These are phyloP conservation scores for Agrypnia vestita DNA, from an alignment of 1,140 invertebrate genomes.

Conservation along the genomic window DNA sequence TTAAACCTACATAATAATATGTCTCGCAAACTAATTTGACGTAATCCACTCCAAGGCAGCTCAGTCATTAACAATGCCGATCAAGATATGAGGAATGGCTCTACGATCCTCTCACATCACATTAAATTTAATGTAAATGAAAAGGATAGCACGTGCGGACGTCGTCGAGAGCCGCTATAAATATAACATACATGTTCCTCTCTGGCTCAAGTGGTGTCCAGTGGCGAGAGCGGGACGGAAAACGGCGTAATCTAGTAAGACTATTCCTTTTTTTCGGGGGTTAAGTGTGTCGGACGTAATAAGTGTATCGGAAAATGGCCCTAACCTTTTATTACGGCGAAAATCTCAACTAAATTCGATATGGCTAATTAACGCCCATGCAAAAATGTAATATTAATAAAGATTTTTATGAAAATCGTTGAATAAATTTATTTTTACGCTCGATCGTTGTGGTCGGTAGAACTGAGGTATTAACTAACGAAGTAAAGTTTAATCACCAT, in stretches of 20 bases:
- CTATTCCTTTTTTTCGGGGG: neutral
- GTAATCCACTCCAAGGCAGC: too few relatives aligned
- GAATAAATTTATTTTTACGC: too few relatives aligned
- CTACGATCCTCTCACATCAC: slow-evolving; percentile 2
- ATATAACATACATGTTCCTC: neutral
- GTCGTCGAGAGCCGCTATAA: slow-evolving; percentile 13
- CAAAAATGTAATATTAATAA: too few relatives aligned
- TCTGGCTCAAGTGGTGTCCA: neutral
- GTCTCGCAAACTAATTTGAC: too few relatives aligned
- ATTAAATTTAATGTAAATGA: slow-evolving; percentile 44
- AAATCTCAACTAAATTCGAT: too few relatives aligned
- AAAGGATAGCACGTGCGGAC: slow-evolving; percentile 21
- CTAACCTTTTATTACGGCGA: neutral
- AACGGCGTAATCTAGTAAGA: neutral
- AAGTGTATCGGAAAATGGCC: neutral
- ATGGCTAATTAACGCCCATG: too few relatives aligned
- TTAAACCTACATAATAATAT: too few relatives aligned
- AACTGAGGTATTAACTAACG: too few relatives aligned
- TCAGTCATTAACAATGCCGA: neutral
- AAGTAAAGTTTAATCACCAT: too few relatives aligned
- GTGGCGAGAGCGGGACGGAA: neutral
- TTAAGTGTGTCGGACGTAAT: neutral
- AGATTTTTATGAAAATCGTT: too few relatives aligned
- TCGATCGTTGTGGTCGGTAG: too few relatives aligned
- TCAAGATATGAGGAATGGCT: slow-evolving; percentile 42